These are phyloP conservation scores for Montifringilla adamsi DNA, from an alignment of 2,113 vertebrate species.

Conservation along the genomic window DNA sequence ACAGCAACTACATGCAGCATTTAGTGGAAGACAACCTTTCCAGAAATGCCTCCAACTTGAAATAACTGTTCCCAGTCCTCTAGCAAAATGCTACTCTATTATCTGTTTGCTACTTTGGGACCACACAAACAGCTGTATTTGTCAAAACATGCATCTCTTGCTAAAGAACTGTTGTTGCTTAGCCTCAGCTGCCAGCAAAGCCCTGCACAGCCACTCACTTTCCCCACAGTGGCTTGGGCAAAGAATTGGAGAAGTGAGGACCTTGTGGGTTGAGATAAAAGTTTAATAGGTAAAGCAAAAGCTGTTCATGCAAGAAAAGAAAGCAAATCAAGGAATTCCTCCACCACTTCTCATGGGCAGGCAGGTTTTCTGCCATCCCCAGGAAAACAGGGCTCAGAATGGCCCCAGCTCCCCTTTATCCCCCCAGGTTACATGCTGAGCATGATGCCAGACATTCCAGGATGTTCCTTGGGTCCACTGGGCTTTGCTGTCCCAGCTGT, in stretches of 20 bases:
- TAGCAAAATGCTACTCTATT: conserved; percentile 9
- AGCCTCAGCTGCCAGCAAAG: not conserved
- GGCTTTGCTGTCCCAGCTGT: not conserved
- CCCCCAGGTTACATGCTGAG: not conserved
- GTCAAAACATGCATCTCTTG: not conserved
- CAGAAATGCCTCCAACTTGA: conserved; percentile 11
- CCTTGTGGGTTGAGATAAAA: not conserved
- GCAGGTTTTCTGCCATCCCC: not conserved
- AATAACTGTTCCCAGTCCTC: conserved; percentile 10
- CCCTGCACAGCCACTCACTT: not conserved
- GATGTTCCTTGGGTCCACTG: not conserved
- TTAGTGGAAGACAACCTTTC: not conserved
- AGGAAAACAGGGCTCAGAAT: not conserved
- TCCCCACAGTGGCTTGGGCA: not conserved
- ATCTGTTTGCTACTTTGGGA: not conserved
- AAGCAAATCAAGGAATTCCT: not conserved
- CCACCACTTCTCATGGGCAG: not conserved
- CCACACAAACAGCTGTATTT: not conserved
- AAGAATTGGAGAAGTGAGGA: not conserved
- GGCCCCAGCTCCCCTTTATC: not conserved
- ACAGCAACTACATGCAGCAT: not conserved
- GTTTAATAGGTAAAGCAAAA: not conserved
- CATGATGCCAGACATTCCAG: fast-evolving
- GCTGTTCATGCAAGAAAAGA: not conserved
- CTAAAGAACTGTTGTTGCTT: not conserved